phyloP scores from a whole-genome alignment of 2,113 vertebrate species.

The Brienomyrus brachyistius region DNA sequence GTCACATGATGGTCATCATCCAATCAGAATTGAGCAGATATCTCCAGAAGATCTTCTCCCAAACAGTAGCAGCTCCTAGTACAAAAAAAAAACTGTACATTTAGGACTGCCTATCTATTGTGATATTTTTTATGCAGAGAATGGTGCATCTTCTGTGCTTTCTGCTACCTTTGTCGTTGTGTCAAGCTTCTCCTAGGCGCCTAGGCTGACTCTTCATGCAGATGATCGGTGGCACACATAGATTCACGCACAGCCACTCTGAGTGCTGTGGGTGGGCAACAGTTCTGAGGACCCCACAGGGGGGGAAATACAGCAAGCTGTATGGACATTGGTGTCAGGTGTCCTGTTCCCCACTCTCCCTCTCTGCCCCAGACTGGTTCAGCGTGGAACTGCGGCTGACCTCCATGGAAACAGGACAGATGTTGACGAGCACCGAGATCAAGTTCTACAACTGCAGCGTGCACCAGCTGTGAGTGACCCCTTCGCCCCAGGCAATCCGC shows the following conservation, averaged over 20 bases:
- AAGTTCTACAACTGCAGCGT: constrained; percentile 98
- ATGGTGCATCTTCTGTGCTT: neutral
- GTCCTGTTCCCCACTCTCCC: neutral
- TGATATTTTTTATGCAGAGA: neutral
- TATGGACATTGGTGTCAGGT: neutral
- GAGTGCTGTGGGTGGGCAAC: neutral
- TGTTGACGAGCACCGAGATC: constrained; percentile 88
- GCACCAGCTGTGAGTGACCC: constrained; percentile 78
- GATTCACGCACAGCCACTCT: neutral
- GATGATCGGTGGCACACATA: neutral
- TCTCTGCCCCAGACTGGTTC: constrained; percentile 73
- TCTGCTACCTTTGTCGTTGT: neutral
- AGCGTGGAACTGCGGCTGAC: constrained; percentile 79
- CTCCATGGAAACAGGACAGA: constrained; percentile 83
- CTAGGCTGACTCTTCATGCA: neutral
- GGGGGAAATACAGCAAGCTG: neutral
- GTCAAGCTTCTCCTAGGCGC: neutral
- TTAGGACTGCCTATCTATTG: neutral
- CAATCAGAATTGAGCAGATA: neutral
- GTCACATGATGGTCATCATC: neutral
- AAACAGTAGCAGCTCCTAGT: neutral
- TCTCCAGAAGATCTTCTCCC: neutral
- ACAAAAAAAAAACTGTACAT: neutral
- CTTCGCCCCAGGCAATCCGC: neutral
- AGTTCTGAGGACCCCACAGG: neutral